Evolutionary conservation across 2,797 vertebrate species (phyloP).

Genomic region (Rhinatrema bivittatum): DNA sequence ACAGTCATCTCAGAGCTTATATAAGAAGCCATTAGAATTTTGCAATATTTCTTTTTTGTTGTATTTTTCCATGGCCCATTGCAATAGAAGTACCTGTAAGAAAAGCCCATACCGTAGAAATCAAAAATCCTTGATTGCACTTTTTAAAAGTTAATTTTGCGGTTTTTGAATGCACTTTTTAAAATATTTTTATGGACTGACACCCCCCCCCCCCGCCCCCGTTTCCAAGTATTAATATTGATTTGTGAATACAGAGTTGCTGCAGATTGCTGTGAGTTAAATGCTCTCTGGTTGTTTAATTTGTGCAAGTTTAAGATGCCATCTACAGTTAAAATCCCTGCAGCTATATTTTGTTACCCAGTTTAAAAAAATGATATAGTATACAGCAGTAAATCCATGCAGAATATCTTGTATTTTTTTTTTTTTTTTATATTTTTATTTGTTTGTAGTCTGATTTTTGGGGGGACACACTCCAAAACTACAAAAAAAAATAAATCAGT

Average conservation of each 20-base stretch:
- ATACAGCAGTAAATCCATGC: neutral
- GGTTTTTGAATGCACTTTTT: conserved; percentile 37
- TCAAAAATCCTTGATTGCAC: conserved; percentile 45
- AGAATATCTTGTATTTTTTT: too few species aligned
- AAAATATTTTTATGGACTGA: too few species aligned
- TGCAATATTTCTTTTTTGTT: too few species aligned
- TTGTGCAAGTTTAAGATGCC: conserved; percentile 52
- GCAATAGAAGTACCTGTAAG: conserved; percentile 53
- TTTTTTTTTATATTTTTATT: too few species aligned
- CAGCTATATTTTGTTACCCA: conserved; percentile 22
- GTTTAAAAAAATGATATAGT: neutral
- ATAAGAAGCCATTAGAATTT: conserved; percentile 33
- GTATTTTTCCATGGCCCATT: too few species aligned
- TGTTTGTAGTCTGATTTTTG: too few species aligned
- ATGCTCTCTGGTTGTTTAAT: conserved; percentile 36
- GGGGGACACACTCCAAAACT: too few species aligned
- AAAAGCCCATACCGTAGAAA: conserved; percentile 10
- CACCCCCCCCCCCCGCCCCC: too few species aligned
- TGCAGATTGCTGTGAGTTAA: conserved; percentile 36
- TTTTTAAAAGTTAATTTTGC: too few species aligned
- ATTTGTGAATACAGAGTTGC: too few species aligned
- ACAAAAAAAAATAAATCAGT: too few species aligned
- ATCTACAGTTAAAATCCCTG: conserved; percentile 57
- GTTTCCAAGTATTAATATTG: too few species aligned
- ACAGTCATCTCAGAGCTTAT: conserved; percentile 41